Evolutionary conservation across 1,140 invertebrate genomes (phyloP).

Genomic region (Proales similis): DNA sequence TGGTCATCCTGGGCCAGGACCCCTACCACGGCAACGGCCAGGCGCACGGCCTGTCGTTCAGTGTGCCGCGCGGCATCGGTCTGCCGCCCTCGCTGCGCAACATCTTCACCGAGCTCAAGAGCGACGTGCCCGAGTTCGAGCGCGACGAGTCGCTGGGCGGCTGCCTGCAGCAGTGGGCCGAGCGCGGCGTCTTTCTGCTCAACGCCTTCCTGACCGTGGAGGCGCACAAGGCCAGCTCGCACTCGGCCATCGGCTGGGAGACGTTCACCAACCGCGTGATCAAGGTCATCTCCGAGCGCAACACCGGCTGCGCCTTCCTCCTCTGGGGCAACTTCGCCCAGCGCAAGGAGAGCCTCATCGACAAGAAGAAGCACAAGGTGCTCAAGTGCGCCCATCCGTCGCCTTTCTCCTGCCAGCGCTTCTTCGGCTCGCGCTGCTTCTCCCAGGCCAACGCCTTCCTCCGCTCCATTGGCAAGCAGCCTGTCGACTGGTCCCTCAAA

Average conservation of each 20-base stretch:
- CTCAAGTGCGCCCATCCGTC: constrained; percentile 36
- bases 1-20: constrained; percentile 37
- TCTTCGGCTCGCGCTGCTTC: constrained; percentile 34
- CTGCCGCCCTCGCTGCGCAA: constrained; percentile 29
- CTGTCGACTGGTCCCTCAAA: constrained; percentile 34
- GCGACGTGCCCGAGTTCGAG: constrained; percentile 18
- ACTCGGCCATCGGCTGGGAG: constrained; percentile 27
- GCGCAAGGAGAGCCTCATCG: constrained; percentile 27
- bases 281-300: constrained; percentile 11
- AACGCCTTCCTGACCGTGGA: constrained; percentile 36
- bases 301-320: constrained; percentile 20
- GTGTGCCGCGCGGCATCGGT: not conserved
- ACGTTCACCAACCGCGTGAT: constrained; percentile 9
- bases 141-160: constrained; percentile 17
- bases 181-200: constrained; percentile 32
- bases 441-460: constrained; percentile 30
- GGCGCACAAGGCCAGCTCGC: no score
- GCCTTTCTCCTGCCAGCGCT: constrained; percentile 32
- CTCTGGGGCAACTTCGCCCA: constrained; percentile 37
- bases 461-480: not conserved
- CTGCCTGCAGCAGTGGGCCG: constrained; percentile 26
- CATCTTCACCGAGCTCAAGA: constrained; percentile 33
- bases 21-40: constrained; percentile 32
- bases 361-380: constrained; percentile 32
- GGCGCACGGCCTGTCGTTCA: constrained; percentile 34